phyloP scores from a whole-genome alignment of 2,888 invertebrate species.

The Anorthoa munda region DNA sequence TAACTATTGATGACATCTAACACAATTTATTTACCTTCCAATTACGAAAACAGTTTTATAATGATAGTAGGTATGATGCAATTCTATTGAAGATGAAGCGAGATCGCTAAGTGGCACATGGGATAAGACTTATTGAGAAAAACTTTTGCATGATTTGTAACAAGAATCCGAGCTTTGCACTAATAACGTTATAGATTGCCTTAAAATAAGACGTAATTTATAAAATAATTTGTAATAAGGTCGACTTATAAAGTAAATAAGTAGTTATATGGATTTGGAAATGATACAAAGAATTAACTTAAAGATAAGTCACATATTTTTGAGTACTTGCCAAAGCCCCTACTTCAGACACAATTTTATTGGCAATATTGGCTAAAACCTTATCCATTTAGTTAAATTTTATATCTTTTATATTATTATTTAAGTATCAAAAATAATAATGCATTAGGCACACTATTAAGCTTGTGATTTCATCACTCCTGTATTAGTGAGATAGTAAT shows the following conservation, averaged over 20 bases:
- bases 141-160: neutral
- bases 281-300: neutral
- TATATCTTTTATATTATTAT: no score
- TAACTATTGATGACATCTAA: neutral
- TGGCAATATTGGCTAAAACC: neutral
- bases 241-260: no score
- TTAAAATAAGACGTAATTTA: neutral
- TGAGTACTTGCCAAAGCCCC: neutral
- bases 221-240: no score
- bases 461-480: neutral
- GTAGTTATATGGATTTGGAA: no score
- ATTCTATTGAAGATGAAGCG: conserved; percentile 47
- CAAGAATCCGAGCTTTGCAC: neutral
- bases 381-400: neutral
- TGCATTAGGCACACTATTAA: neutral
- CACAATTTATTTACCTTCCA: conserved; percentile 8
- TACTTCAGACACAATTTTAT: neutral
- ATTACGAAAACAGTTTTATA: neutral
- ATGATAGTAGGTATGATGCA: conserved; percentile 54
- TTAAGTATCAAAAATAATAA: no score
- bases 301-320: neutral
- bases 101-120: conserved; percentile 32
- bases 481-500: neutral
- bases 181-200: neutral
- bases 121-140: neutral